Evolutionary conservation across 2,113 vertebrate genomes (phyloP).

Genomic region (Anseranas semipalmata): DNA sequence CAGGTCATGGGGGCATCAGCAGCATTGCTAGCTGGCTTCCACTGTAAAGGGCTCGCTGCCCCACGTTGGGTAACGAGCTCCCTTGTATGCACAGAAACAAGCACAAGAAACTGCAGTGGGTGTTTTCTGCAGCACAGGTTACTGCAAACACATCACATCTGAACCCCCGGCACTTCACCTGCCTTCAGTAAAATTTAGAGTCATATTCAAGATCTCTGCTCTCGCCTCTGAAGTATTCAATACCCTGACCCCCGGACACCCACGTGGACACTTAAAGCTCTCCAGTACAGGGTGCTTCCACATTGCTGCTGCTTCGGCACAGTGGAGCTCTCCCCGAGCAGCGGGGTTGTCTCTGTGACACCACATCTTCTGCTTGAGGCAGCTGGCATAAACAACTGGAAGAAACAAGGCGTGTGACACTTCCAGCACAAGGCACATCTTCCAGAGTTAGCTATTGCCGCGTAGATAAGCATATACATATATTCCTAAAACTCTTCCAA

Average conservation of each 20-base stretch:
- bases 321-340: not conserved
- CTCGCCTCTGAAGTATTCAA: not conserved
- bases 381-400: not conserved
- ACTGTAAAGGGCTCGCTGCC: not conserved
- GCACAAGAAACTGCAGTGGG: not conserved
- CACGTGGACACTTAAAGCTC: not conserved
- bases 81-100: not conserved
- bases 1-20: not conserved
- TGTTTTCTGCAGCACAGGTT: not conserved
- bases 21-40: not conserved
- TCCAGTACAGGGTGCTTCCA: not conserved
- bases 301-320: accelerated
- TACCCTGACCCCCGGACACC: not conserved
- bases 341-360: not conserved
- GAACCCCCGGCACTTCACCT: not conserved
- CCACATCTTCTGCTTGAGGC: not conserved
- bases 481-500: not conserved
- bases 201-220: not conserved
- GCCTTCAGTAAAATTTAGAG: not conserved
- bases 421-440: not conserved
- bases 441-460: not conserved
- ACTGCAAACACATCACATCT: not conserved
- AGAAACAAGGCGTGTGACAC: accelerated
- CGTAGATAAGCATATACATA: not conserved
- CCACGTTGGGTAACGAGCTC: not conserved